Evolutionary conservation across 2,888 invertebrate species (phyloP).

Genomic region (Clusia tigrina): DNA sequence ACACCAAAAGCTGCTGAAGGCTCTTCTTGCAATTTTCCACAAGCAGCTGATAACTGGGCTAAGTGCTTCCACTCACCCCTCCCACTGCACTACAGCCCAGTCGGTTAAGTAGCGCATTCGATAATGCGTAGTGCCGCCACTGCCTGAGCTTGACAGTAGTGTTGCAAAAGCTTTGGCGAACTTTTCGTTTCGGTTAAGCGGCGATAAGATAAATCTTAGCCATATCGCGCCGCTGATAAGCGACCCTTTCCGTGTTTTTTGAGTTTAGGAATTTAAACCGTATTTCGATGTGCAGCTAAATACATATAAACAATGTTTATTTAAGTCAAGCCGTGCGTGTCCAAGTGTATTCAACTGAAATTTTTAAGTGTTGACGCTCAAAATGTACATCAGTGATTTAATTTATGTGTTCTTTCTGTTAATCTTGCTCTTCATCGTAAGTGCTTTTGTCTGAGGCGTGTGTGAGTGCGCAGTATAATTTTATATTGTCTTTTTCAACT

Average conservation of each 20-base stretch:
- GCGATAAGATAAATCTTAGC: conserved; percentile 20
- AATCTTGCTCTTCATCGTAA: conserved; percentile 46
- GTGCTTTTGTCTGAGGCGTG: conserved; percentile 34
- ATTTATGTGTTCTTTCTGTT: conserved; percentile 45
- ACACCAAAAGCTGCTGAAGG: too few relatives aligned
- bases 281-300: not conserved
- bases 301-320: not conserved
- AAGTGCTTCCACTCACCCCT: too few relatives aligned
- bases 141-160: not conserved
- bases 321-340: not conserved
- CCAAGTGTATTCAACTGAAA: not conserved
- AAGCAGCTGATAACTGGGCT: too few relatives aligned
- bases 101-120: too few relatives aligned
- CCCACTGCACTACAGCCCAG: too few relatives aligned
- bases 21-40: too few relatives aligned
- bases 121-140: too few relatives aligned
- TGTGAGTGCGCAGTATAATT: not conserved
- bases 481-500: not conserved
- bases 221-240: not conserved
- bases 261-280: not conserved
- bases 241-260: not conserved
- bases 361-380: conserved; percentile 1
- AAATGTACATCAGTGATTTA: conserved; percentile 45
- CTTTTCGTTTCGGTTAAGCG: conserved; percentile 2
- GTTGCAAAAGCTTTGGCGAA: not conserved